Conservation (phyloP, 2,888 invertebrate genomes). For the Aporophyla lueneburgensis region DNA sequence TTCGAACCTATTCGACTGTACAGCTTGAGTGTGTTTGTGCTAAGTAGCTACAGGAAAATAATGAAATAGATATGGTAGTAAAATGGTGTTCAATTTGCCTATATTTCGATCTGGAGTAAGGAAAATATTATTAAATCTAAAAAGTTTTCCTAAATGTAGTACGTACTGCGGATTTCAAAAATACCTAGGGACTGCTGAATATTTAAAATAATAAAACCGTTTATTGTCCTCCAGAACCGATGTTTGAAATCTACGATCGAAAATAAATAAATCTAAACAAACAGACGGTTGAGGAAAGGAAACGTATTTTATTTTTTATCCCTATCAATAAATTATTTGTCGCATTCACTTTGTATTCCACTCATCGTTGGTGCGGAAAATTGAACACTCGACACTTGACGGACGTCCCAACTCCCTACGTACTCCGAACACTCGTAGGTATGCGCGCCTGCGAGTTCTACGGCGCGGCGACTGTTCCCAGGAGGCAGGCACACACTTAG, state of each 20-base stretch:
- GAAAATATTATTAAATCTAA: not conserved
- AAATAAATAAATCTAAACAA: not conserved
- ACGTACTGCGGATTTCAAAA: not conserved
- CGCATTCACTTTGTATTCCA: conserved; percentile 9
- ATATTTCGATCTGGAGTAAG: not conserved
- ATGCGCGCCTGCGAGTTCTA: not conserved
- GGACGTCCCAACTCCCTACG: not conserved
- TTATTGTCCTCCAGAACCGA: not conserved
- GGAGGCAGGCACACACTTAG: conserved; percentile 34
- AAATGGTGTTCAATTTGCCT: not conserved
- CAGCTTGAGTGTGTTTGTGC: not conserved
- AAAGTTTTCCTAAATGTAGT: not conserved
- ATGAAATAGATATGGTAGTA: not conserved
- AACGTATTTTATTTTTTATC: conserved; percentile 4
- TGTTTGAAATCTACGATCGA: not conserved
- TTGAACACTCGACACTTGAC: not conserved
- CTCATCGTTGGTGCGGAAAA: not conserved
- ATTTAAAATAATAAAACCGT: not conserved
- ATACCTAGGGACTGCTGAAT: not conserved
- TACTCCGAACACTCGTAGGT: not conserved
- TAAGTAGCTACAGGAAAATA: not conserved
- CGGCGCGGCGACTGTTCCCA: conserved; percentile 46
- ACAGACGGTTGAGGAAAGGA: conserved; percentile 14
- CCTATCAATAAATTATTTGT: conserved; percentile 2
- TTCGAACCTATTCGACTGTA: conserved; percentile 1